Percentiles rank a stretch among this genome's conserved stretches.
These are phyloP conservation scores for Elgaria multicarinata DNA, from an alignment of 2,113 vertebrate genomes.

Conservation along the genomic window DNA sequence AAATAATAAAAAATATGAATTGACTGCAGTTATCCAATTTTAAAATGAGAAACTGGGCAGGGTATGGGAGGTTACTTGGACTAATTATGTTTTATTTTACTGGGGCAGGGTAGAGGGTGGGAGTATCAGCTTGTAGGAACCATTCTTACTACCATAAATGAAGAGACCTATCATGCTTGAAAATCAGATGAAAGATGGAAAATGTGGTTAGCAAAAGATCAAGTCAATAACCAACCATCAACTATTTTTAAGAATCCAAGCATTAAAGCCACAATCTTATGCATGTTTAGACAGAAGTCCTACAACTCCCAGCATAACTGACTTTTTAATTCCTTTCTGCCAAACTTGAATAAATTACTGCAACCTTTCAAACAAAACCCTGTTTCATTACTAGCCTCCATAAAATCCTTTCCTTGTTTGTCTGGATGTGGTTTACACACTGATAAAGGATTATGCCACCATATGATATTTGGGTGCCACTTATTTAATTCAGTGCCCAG, in stretches of 20 bases:
- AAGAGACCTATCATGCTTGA: background rate
- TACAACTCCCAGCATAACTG: background rate
- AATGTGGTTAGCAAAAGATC: constrained; percentile 12
- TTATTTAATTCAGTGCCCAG: constrained; percentile 16
- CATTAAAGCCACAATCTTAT: background rate
- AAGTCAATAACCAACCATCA: background rate
- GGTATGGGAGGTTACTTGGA: background rate
- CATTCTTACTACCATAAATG: background rate
- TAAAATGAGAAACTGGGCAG: background rate
- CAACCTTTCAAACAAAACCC: background rate
- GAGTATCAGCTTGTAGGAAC: background rate
- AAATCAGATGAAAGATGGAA: background rate
- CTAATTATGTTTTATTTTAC: background rate
- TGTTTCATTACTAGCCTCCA: constrained; percentile 26
- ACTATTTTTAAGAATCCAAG: too few species aligned
- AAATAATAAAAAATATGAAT: background rate
- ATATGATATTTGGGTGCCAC: constrained; percentile 30
- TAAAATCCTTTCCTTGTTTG: constrained; percentile 21
- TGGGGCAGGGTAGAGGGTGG: background rate
- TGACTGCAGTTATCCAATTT: constrained; percentile 6
- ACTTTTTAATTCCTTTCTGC: constrained; percentile 26
- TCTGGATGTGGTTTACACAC: constrained; percentile 1
- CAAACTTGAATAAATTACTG: constrained; percentile 17
- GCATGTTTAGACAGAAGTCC: too few species aligned
- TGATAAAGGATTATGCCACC: background rate